These are phyloP conservation scores for Hippotragus niger DNA, from an alignment of 2,113 vertebrate genomes.

Conservation along the genomic window DNA sequence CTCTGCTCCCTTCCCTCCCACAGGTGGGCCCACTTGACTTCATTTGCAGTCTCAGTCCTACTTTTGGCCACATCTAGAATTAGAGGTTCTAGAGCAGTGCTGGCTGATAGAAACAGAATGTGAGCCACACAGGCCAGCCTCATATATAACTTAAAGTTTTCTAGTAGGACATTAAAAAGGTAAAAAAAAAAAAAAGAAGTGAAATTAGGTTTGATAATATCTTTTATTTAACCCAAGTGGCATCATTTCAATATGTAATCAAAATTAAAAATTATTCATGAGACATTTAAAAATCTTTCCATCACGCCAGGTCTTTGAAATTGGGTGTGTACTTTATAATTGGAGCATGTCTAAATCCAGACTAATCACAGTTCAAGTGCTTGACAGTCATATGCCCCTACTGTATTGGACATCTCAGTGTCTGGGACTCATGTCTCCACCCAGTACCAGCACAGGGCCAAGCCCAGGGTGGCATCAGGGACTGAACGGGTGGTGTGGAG, in stretches of 20 bases:
- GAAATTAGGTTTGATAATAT: background rate
- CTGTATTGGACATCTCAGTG: rapidly evolving
- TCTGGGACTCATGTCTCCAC: background rate
- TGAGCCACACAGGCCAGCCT: background rate
- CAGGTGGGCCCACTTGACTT: background rate
- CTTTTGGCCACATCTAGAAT: background rate
- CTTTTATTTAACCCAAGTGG: background rate
- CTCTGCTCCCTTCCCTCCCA: rapidly evolving
- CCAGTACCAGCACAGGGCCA: background rate
- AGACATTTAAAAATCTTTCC: background rate
- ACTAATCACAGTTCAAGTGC: background rate
- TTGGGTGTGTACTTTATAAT: background rate
- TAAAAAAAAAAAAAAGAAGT: background rate
- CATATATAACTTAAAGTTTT: background rate
- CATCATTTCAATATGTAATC: background rate
- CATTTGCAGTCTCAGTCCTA: background rate
- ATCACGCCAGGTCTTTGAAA: background rate
- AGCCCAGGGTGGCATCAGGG: background rate
- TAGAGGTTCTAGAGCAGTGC: background rate
- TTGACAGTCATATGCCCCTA: rapidly evolving
- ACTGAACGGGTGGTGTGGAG: too few relatives aligned
- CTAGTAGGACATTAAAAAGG: background rate
- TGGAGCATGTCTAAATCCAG: background rate
- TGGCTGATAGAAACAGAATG: background rate
- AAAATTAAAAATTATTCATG: background rate